These are phyloP conservation scores for Palaemon carinicauda DNA, from an alignment of 1,140 invertebrate genomes.

Conservation along the genomic window DNA sequence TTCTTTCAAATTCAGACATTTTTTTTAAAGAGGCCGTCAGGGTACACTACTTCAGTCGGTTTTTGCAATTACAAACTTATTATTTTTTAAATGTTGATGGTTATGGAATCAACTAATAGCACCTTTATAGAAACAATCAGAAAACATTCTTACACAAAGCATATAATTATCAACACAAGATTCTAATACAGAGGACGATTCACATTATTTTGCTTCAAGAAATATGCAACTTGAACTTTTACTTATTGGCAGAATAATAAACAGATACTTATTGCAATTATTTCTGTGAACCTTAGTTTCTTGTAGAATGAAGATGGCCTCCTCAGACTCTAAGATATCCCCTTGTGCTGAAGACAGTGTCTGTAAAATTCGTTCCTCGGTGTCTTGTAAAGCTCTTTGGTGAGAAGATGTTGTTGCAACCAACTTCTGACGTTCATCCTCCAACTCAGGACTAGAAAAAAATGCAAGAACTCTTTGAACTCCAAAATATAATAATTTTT, in stretches of 20 bases:
- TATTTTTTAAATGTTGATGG: too few species aligned
- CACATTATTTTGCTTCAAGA: too few species aligned
- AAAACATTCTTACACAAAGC: too few species aligned
- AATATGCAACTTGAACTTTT: too few species aligned
- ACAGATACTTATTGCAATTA: background rate
- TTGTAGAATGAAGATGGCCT: slow-evolving; percentile 69
- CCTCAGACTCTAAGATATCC: slow-evolving; percentile 70
- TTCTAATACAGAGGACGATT: too few species aligned
- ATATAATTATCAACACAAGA: too few species aligned
- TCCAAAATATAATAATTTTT: background rate
- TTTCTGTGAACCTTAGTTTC: slow-evolving; percentile 66
- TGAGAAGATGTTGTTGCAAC: slow-evolving; percentile 68
- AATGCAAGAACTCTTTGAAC: background rate
- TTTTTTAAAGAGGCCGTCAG: too few species aligned
- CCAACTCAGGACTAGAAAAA: slow-evolving; percentile 44
- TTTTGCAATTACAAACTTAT: too few species aligned
- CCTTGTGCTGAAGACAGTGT: slow-evolving; percentile 69
- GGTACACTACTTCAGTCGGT: too few species aligned
- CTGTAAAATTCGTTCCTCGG: slow-evolving; percentile 70
- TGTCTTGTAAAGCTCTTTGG: slow-evolving; percentile 67
- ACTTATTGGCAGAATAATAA: background rate
- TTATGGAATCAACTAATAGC: too few species aligned
- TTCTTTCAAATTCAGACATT: too few species aligned
- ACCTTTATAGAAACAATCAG: too few species aligned
- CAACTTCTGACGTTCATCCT: slow-evolving; percentile 65